Percentiles rank a stretch among this genome's conserved stretches.
Conservation (phyloP, 2,113 vertebrate species). For the Corythornis cristatus region DNA sequence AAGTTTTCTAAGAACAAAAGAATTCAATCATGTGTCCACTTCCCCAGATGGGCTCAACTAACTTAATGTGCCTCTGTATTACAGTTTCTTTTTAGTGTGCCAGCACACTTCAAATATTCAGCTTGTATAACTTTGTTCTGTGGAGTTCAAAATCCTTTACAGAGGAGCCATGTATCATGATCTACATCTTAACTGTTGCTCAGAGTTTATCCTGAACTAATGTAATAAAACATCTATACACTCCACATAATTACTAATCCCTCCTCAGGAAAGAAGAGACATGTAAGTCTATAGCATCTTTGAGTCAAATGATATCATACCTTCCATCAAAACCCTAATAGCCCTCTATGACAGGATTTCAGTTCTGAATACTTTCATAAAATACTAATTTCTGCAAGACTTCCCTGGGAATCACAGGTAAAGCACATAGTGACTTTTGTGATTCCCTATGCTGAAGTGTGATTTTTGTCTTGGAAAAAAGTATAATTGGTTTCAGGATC, state of each 20-base stretch:
- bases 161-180: not conserved
- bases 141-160: not conserved
- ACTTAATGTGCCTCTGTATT: rapidly evolving
- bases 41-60: not conserved
- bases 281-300: not conserved
- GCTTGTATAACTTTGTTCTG: not conserved
- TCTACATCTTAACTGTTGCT: not conserved
- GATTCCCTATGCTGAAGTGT: not conserved
- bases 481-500: not conserved
- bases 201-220: not conserved
- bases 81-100: not conserved
- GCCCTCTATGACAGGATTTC: not conserved
- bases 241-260: not conserved
- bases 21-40: not conserved
- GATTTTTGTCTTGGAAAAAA: not conserved
- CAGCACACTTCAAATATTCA: not conserved
- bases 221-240: not conserved
- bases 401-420: not conserved
- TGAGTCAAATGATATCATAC: not conserved
- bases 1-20: not conserved
- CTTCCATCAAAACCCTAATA: not conserved
- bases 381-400: not conserved
- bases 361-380: not conserved
- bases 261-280: not conserved
- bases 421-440: not conserved